Percentiles rank a stretch among this genome's conserved stretches.
These are phyloP conservation scores for Laticauda colubrina DNA, from an alignment of 2,113 vertebrate genomes.

Conservation along the genomic window DNA sequence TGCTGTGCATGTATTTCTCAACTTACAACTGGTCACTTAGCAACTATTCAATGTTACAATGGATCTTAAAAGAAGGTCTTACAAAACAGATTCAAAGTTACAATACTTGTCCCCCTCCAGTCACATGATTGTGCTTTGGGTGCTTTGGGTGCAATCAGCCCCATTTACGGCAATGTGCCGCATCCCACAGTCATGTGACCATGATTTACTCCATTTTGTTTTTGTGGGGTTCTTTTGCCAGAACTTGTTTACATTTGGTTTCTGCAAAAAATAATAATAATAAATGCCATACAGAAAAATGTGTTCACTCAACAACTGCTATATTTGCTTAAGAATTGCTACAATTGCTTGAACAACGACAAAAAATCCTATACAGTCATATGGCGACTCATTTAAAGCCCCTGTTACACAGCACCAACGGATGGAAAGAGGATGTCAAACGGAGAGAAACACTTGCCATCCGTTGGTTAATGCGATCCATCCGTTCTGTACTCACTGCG, in stretches of 20 bases:
- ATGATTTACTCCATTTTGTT: too few relatives aligned
- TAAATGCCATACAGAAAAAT: neutral
- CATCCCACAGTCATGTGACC: too few relatives aligned
- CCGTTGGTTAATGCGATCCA: too few relatives aligned
- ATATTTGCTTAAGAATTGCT: too few relatives aligned
- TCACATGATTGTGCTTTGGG: neutral
- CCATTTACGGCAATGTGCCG: neutral
- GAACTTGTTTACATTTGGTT: neutral
- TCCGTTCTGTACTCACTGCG: too few relatives aligned
- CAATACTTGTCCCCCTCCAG: neutral
- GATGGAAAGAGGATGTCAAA: too few relatives aligned
- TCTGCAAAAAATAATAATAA: neutral
- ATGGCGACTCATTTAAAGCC: neutral
- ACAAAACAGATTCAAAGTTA: too few relatives aligned
- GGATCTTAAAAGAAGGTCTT: neutral
- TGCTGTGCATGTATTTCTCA: neutral
- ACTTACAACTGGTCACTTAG: neutral
- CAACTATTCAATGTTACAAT: neutral
- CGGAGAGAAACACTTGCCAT: too few relatives aligned
- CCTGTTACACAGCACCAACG: too few relatives aligned
- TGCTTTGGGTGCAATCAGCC: neutral
- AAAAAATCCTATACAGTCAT: neutral
- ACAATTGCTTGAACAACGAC: too few relatives aligned
- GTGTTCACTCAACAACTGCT: neutral
- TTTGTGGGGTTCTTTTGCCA: neutral